Conservation (phyloP, 2,888 invertebrate genomes). For the Napeogenes inachia region DNA sequence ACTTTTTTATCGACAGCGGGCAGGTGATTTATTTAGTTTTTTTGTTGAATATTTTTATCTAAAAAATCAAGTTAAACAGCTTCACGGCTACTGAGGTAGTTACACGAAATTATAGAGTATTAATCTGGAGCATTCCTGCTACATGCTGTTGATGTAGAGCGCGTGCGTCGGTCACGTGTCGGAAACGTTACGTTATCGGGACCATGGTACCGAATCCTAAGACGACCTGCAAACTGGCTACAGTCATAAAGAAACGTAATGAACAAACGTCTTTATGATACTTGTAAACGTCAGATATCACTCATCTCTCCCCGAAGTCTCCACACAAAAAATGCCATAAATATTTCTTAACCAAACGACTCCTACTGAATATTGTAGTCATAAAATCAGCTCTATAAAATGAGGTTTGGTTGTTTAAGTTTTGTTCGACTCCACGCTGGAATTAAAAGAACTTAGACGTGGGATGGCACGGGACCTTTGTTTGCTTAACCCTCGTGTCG, state of each 20-base stretch:
- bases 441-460: conserved; percentile 64
- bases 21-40: conserved; percentile 65
- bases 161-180: conserved; percentile 44
- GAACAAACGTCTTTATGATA: conserved; percentile 71
- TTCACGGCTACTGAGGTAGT: conserved; percentile 74
- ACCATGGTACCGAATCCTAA: conserved; percentile 42
- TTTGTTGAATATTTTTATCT: conserved; percentile 39
- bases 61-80: conserved; percentile 46
- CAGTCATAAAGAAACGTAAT: conserved; percentile 63
- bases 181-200: conserved; percentile 29
- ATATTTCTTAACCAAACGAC: conserved; percentile 71
- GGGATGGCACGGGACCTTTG: conserved; percentile 52
- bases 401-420: conserved; percentile 69
- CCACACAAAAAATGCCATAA: conserved; percentile 68
- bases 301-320: conserved; percentile 55
- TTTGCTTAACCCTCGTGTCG: conserved; percentile 45
- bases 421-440: conserved; percentile 62
- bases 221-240: conserved; percentile 59
- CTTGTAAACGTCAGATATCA: conserved; percentile 73
- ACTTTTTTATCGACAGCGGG: conserved; percentile 57
- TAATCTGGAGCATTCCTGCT: conserved; percentile 60
- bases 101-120: conserved; percentile 73
- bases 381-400: conserved; percentile 70
- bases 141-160: conserved; percentile 61
- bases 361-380: conserved; percentile 73